Conservation (phyloP, 2,797 vertebrate species). For the Cygnus olor region DNA sequence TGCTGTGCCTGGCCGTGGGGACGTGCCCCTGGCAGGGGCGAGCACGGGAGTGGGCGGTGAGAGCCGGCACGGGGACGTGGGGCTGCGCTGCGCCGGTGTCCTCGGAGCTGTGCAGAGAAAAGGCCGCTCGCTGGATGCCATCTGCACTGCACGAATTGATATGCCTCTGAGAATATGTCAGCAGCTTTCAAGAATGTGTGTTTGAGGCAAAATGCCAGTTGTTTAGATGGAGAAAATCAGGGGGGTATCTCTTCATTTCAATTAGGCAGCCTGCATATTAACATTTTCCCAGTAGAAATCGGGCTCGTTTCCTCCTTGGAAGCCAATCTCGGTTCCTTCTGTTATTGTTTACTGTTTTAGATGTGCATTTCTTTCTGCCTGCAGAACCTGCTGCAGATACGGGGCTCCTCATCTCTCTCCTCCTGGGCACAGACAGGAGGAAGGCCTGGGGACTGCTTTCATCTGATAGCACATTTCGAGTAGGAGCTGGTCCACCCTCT, state of each 20-base stretch:
- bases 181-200: background rate
- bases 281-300: background rate
- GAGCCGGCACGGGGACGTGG: background rate
- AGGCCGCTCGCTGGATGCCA: background rate
- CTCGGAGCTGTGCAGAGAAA: background rate
- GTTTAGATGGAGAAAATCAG: background rate
- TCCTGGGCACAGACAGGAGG: background rate
- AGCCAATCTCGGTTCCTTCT: background rate
- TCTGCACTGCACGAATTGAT: background rate
- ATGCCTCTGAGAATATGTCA: background rate
- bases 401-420: background rate
- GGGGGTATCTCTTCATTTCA: background rate
- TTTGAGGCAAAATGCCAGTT: background rate
- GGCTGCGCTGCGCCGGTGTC: background rate
- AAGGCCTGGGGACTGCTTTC: fast-evolving
- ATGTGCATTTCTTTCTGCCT: background rate
- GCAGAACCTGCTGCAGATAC: background rate
- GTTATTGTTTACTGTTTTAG: background rate
- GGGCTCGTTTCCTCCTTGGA: background rate
- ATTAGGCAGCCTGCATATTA: background rate
- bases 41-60: background rate
- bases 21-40: background rate
- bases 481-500: background rate
- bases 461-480: fast-evolving
- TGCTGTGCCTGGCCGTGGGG: too few relatives aligned